A percentile compares a stretch with the other conserved stretches of the same genome.
These are phyloP conservation scores for Acipenser ruthenus DNA, from an alignment of 2,797 vertebrate species.

Conservation along the genomic window DNA sequence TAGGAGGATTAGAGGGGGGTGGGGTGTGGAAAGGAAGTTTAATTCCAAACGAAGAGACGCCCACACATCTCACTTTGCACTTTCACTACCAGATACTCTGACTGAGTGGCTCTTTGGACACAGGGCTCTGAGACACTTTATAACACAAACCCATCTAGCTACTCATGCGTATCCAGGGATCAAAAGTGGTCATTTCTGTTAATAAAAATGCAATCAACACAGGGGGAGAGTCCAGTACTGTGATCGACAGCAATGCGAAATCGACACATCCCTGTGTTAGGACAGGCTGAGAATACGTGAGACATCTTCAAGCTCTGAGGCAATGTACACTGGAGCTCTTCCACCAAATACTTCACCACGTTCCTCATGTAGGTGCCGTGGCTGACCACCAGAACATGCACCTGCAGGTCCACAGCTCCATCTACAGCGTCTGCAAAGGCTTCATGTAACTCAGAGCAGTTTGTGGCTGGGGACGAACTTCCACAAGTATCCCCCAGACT, in stretches of 20 bases:
- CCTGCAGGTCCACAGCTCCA: conserved; percentile 29
- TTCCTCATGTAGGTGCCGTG: conserved; percentile 86
- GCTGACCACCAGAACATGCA: conserved; percentile 77
- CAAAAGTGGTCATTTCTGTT: conserved; percentile 77
- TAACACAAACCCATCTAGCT: too few species aligned
- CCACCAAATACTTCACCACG: conserved; percentile 72
- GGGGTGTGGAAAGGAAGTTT: too few species aligned
- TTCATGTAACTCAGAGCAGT: conserved; percentile 13
- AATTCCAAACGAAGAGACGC: too few species aligned
- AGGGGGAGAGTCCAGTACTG: conserved; percentile 34
- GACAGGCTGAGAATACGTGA: conserved; percentile 70
- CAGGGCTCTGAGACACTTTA: too few species aligned
- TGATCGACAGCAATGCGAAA: conserved; percentile 65
- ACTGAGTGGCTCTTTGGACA: too few species aligned
- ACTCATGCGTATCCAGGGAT: background rate
- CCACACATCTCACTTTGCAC: too few species aligned
- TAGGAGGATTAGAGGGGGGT: too few species aligned
- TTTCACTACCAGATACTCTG: too few species aligned
- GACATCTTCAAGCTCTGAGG: conserved; percentile 60
- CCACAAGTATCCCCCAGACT: background rate
- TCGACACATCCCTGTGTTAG: conserved; percentile 83
- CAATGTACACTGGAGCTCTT: conserved; percentile 66
- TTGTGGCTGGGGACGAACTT: conserved; percentile 37
- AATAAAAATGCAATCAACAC: conserved; percentile 72
- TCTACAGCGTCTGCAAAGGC: conserved; percentile 19